Evolutionary conservation across 2,888 invertebrate genomes (phyloP).

Genomic region (Villa cingulata): DNA sequence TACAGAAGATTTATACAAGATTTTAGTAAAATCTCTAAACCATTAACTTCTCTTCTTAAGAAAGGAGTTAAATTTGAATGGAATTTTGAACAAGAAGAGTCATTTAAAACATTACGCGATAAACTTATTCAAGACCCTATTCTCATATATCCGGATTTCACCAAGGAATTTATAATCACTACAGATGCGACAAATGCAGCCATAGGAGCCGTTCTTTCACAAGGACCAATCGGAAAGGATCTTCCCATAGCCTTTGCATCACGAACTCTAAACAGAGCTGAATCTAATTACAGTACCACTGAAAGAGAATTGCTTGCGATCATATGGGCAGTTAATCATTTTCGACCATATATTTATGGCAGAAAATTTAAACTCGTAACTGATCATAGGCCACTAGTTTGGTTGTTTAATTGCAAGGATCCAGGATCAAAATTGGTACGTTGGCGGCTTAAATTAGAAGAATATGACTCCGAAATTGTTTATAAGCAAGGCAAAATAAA

Average conservation of each 20-base stretch:
- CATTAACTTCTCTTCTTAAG: constrained; percentile 1
- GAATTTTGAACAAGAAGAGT: constrained; percentile 1
- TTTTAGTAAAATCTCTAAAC: constrained; percentile 4
- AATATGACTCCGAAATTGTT: constrained; percentile 19
- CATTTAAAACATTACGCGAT: not conserved
- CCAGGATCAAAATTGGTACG: constrained; percentile 16
- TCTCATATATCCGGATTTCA: not conserved
- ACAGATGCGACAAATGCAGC: not conserved
- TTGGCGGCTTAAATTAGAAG: constrained; percentile 20
- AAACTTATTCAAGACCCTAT: not conserved
- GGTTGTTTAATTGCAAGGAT: constrained; percentile 16
- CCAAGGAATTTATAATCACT: not conserved
- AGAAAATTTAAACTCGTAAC: constrained; percentile 18
- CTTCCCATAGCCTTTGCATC: constrained; percentile 18
- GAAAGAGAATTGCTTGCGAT: constrained; percentile 19
- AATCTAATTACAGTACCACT: constrained; percentile 14
- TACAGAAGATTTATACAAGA: constrained; percentile 5
- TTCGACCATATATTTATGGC: constrained; percentile 21
- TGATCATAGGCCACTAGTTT: constrained; percentile 20
- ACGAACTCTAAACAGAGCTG: constrained; percentile 16
- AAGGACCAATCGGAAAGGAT: not conserved
- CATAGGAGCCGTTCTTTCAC: not conserved
- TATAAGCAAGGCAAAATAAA: constrained; percentile 19
- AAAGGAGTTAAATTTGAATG: constrained; percentile 1
- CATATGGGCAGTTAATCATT: constrained; percentile 16